Conservation (phyloP, 1,140 invertebrate species). For the Eueides isabella region DNA sequence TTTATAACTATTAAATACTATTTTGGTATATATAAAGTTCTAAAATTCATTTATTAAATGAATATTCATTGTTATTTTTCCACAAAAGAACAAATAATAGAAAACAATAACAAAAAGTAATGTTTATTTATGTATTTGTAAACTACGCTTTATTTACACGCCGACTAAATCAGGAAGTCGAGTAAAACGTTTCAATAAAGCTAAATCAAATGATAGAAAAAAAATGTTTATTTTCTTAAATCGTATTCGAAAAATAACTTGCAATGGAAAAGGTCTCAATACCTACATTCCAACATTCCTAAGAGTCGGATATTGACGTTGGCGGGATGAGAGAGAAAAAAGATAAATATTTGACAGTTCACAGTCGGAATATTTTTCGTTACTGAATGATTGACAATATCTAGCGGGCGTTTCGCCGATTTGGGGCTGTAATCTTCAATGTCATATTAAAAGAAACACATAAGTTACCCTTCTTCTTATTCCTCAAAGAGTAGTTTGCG, state of each 20-base stretch:
- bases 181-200: conserved; percentile 25
- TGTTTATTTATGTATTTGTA: no score
- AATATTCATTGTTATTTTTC: background rate
- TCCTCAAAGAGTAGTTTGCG: conserved; percentile 26
- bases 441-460: conserved; percentile 43
- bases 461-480: conserved; percentile 26
- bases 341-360: conserved; percentile 71
- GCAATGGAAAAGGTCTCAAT: conserved; percentile 58
- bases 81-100: background rate
- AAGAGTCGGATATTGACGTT: conserved; percentile 60
- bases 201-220: conserved; percentile 29
- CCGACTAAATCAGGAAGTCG: background rate
- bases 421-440: conserved; percentile 50
- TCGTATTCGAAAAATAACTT: conserved; percentile 58
- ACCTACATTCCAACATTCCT: conserved; percentile 58
- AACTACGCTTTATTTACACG: background rate
- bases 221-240: conserved; percentile 57
- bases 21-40: background rate
- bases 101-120: background rate
- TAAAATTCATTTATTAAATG: background rate
- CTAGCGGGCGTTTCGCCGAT: conserved; percentile 43
- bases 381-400: conserved; percentile 61
- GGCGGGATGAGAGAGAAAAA: conserved; percentile 53
- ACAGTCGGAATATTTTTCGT: conserved; percentile 52
- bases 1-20: background rate